Conservation (phyloP, 2,113 vertebrate genomes). For the Noturus placidus region DNA sequence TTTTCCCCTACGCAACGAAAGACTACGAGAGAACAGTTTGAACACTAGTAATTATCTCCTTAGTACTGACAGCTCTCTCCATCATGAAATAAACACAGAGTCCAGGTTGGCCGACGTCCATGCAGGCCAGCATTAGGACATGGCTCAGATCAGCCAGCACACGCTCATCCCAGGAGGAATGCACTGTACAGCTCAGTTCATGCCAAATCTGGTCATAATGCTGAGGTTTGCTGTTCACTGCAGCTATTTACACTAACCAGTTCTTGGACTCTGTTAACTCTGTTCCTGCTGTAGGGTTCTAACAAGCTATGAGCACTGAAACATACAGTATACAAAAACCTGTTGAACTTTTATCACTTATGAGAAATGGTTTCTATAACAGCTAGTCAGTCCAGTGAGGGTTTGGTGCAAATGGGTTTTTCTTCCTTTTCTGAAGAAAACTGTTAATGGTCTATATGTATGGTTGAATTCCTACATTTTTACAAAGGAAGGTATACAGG, state of each 20-base stretch:
- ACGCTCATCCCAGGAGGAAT: conserved; percentile 27
- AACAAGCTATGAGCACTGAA: not conserved
- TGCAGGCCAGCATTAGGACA: not conserved
- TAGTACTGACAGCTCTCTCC: conserved; percentile 33
- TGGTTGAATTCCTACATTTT: not conserved
- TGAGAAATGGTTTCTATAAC: not conserved
- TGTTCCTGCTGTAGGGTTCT: not conserved
- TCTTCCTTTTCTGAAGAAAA: not conserved
- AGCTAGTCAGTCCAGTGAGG: not conserved
- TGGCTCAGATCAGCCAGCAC: conserved; percentile 25
- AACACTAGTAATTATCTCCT: conserved; percentile 46
- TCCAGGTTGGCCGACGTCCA: conserved; percentile 33
- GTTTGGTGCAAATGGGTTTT: not conserved
- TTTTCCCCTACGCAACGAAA: not conserved
- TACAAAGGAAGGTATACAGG: not conserved
- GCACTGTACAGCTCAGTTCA: conserved; percentile 35
- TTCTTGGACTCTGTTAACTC: not conserved
- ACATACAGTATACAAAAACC: not conserved
- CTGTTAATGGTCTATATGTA: not conserved
- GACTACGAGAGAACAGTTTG: conserved; percentile 12
- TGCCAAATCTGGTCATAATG: conserved; percentile 31
- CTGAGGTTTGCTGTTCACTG: conserved; percentile 12
- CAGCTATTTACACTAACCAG: conserved; percentile 6
- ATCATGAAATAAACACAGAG: conserved; percentile 29
- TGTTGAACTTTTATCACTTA: not conserved